Evolutionary conservation across 2,888 invertebrate genomes (phyloP), one percentile per base, ranked within the genome.

Genomic region (Corbicula japonica): DNA sequence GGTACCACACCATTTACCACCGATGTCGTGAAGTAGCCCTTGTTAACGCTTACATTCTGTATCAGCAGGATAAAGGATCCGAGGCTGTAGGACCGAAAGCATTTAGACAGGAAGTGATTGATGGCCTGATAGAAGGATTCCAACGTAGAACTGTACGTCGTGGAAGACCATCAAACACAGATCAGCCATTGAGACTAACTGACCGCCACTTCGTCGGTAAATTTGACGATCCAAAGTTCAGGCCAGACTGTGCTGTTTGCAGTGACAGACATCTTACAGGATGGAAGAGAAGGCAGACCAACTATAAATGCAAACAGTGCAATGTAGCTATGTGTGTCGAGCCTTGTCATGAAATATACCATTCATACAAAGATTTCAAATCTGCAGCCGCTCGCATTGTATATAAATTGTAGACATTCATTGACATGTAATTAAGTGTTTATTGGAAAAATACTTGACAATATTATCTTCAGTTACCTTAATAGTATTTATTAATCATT

Each of bases 41-140:
- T 0, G 76, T 76, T 4, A 81, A 83, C 69, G 76, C 69, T 2
- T 83, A 81, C 48, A 81, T 83, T 52, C 18, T 85, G 35, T 86
- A 74, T 54, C n/a, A 34, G 6, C 35, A 80, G 18, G 21, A 35
- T 44, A 26, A 4, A 15, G 56, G 56, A 28, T 32, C 35, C 21
- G n/a, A n/a, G n/a, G n/a, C n/a, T n/a, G n/a, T n/a, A n/a, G n/a
- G n/a, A n/a, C 41, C 58, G 10, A 72, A 38, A 50, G 12, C 21
- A 15, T 83, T 77, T 46, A 54, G 79, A 28, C 56, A 73, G 23
- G 8, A 48, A 15, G 66, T 82, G 6, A 78, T 82, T 56, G 65
- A 75, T 58, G 73, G 82, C 18, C 54, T 75, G 26, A 15, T 83
- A n/a, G 56, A 83, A 34, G 74, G 60, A 10, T 69, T n/a, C 38